Conservation (phyloP, 2,797 vertebrate genomes). For the Scomberomorus guttatus region DNA sequence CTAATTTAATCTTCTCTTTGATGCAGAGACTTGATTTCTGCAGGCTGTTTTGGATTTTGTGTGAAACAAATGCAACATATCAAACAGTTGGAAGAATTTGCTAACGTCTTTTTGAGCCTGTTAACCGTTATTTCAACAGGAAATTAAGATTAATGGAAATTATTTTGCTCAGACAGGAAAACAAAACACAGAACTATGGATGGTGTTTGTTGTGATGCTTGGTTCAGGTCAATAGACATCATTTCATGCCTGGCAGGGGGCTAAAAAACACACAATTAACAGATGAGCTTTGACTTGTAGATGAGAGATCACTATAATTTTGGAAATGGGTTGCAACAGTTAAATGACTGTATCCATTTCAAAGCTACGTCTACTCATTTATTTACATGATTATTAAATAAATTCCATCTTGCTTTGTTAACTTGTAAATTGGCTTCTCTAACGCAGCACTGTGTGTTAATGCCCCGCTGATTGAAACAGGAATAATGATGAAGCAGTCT, state of each 20-base stretch:
- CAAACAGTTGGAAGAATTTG: neutral
- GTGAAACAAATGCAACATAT: neutral
- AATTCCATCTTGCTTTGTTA: neutral
- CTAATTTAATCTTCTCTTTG: neutral
- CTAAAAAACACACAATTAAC: neutral
- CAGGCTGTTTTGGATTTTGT: neutral
- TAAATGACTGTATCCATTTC: conserved; percentile 1
- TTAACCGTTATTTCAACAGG: conserved; percentile 4
- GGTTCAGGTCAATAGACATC: neutral
- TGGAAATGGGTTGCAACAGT: neutral
- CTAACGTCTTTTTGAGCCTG: neutral
- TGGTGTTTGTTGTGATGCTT: neutral
- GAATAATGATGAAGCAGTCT: too few relatives aligned
- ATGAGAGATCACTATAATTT: neutral
- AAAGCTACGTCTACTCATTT: neutral
- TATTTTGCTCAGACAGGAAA: neutral
- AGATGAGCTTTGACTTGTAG: conserved; percentile 11
- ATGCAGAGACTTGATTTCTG: neutral
- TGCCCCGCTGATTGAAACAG: neutral
- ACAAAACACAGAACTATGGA: neutral
- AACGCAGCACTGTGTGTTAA: neutral
- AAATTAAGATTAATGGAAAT: neutral
- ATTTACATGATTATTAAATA: neutral
- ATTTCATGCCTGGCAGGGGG: neutral
- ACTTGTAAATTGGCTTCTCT: neutral